Evolutionary conservation across 2,888 invertebrate genomes (phyloP), one percentile per base, ranked within the genome.

Genomic region (Pycnomerus fuliginosus): DNA sequence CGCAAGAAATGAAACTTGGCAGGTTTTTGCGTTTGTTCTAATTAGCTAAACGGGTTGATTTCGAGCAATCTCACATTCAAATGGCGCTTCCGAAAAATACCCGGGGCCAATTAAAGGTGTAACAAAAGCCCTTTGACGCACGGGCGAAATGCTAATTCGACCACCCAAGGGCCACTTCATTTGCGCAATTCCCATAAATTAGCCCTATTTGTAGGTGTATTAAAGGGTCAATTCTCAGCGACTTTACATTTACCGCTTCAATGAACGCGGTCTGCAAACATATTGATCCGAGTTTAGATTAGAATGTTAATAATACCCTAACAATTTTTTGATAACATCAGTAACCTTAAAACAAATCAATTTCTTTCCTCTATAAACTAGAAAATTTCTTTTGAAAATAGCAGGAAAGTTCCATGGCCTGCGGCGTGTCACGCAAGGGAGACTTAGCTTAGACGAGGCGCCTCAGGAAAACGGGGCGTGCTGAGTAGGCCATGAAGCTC

Each of bases 151-250:
- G 44, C 39, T 44, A 48, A 48, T 48, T 15, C 13, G 31, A 11
- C 29, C 30, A 31, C 38, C 31, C 28, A 17, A 29, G 39, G 48
- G 31, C 35, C 29, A 44, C 40, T 48, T 30, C 48, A 39, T 48
- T 48, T 40, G 40, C 35, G 44, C 36, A 44, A 35, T 48, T 36
- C 44, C 35, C 48, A 48, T 48, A 48, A 48, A 48, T 48, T 48
- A 48, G 40, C 13, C 44, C 40, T 48, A 43, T 48, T 48, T 48
- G 48, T 48, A 39, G n/a, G n/a, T 39, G 38, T 39, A 44, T 44
- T 48, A 48, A 36, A 40, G 32, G 48, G 39, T 40, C 44, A 48
- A 44, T 37, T 44, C 33, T 43, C 31, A 31, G 39, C 38, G 38
- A 44, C 37, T 44, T 44, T n/a, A n/a, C n/a, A n/a, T n/a, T n/a